These are phyloP conservation scores for Thalassaphorura encarpata DNA, from an alignment of 1,140 invertebrate genomes.

Conservation along the genomic window DNA sequence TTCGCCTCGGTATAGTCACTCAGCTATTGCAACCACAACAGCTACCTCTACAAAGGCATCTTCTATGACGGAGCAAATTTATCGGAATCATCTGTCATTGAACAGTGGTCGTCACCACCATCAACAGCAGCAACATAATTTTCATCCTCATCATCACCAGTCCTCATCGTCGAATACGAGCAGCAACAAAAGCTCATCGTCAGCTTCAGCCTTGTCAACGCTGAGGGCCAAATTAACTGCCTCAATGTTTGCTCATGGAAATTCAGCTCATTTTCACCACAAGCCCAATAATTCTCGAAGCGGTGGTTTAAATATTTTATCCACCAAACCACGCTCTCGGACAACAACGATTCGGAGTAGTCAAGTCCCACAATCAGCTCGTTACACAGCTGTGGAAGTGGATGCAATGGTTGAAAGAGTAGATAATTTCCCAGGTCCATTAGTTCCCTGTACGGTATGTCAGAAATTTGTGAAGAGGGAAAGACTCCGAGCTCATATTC, in stretches of 20 bases:
- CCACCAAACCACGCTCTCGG: slow-evolving; percentile 11
- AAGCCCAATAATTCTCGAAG: not conserved
- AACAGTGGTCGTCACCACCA: too few relatives aligned
- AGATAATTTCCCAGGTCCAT: slow-evolving; percentile 20
- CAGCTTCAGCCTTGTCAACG: too few relatives aligned
- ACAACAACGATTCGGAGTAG: slow-evolving; percentile 24
- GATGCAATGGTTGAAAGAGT: slow-evolving; percentile 30
- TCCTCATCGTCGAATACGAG: too few relatives aligned
- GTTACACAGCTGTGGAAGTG: slow-evolving; percentile 29
- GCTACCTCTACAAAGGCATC: too few relatives aligned
- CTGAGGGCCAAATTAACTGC: not conserved
- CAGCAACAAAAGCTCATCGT: too few relatives aligned
- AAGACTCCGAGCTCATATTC: slow-evolving; percentile 30
- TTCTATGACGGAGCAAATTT: too few relatives aligned
- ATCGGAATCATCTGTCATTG: too few relatives aligned
- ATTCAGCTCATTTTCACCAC: not conserved
- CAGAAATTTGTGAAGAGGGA: slow-evolving; percentile 31
- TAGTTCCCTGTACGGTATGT: slow-evolving; percentile 28
- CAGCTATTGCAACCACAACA: too few relatives aligned
- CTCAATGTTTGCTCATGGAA: not conserved
- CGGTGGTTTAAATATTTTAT: not conserved
- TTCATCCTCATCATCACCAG: too few relatives aligned
- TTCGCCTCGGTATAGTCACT: too few relatives aligned
- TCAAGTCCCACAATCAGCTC: slow-evolving; percentile 26
- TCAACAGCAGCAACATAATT: too few relatives aligned